Conservation (phyloP, 2,113 vertebrate species). For the Ursus arctos region DNA sequence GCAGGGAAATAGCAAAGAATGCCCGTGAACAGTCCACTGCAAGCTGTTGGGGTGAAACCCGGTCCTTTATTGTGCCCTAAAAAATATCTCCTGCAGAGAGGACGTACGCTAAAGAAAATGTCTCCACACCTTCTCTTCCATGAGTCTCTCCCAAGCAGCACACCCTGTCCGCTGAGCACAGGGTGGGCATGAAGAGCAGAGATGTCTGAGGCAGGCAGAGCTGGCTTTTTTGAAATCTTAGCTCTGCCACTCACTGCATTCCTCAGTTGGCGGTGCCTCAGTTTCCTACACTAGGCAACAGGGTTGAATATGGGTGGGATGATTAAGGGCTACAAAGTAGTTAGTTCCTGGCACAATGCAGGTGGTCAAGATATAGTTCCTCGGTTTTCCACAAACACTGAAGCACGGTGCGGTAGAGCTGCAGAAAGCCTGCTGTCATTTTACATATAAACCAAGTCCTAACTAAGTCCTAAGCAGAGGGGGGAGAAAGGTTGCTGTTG, state of each 20-base stretch:
- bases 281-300: background rate
- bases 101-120: background rate
- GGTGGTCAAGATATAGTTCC: background rate
- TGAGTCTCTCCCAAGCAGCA: background rate
- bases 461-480: background rate
- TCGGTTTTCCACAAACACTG: too few relatives aligned
- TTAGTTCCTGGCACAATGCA: background rate
- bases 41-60: background rate
- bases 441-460: background rate
- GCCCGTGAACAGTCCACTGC: background rate
- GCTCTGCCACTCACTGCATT: too few relatives aligned
- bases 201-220: background rate
- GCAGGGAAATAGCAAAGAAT: accelerated
- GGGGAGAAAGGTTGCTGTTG: background rate
- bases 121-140: background rate
- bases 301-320: too few relatives aligned
- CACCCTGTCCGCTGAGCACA: background rate
- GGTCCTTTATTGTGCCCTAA: background rate
- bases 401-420: background rate
- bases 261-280: background rate
- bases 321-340: background rate
- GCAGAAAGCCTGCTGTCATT: background rate
- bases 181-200: background rate
- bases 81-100: background rate
- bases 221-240: too few relatives aligned